Base-by-base conservation (phyloP, 1,140 invertebrate genomes). In the Penaeus japonicus region DNA sequence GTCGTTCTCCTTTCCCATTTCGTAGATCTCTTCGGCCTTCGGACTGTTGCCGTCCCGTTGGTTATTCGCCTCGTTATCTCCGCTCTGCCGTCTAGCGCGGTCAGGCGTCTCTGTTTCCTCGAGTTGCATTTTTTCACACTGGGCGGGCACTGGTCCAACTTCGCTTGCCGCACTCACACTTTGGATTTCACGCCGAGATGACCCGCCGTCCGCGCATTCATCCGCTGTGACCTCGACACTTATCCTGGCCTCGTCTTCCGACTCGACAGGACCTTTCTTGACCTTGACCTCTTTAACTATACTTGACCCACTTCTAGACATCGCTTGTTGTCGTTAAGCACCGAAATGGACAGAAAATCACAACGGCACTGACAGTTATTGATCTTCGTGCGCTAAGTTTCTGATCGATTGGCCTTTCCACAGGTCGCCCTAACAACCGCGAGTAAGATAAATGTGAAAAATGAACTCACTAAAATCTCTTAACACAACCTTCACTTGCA, bases 261-360 rank as follows among this genome's bases (percentile, higher is more conserved):
- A 59, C 77, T 62, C 70, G 35, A 24, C 75, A 81, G 47, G 32
- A 47, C 65, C 70, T 35, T 59, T 80, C 18, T 53, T 78, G 87
- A 54, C 87, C 87, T 88, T 88, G 87, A 88, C 87, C 80, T 84
- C 73, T 22, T 57, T 54, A 35, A 57, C 32, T 59, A 53, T 73
- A 83, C 78, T 84, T 84, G 62, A 59, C 65, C 65, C 47, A 75
- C 70, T 77, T 77, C 78, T 54, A 70, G 85, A 87, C 85, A 81
- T 82, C 47, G 24, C 35, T 24, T 4, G 10, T 15, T 12, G 47
- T 47, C 47, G 47, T 47, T 47, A 47, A 47, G 47, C 47, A 47
- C 47, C 47, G 47, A 47, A 47, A 47, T 10, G 39, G 75, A 47
- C 15, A 54, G 47, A 70, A 32, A 65, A 30, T 73, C 70, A 22